Evolutionary conservation across 2,113 vertebrate species (phyloP).

Genomic region (Centropus unirufus): DNA sequence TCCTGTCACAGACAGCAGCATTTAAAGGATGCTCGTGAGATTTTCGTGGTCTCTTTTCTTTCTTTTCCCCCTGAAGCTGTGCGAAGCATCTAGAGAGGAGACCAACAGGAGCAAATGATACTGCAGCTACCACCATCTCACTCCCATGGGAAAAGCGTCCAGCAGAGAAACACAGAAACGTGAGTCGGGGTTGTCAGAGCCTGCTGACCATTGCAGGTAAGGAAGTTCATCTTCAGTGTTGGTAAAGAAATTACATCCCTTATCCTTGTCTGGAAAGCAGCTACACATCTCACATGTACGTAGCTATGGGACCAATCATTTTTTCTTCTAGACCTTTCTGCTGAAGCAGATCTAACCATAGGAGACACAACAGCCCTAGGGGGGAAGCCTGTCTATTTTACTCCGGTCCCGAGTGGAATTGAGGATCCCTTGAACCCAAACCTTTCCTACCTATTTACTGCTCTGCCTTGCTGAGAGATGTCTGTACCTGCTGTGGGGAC

Average conservation of each 20-base stretch:
- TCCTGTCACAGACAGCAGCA: neutral
- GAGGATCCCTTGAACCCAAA: neutral
- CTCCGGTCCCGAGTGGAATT: neutral
- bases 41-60: neutral
- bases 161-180: neutral
- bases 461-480: neutral
- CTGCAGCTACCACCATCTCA: neutral
- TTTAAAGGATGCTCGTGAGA: neutral
- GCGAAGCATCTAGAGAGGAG: neutral
- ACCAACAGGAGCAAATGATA: accelerated
- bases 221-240: neutral
- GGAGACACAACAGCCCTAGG: neutral
- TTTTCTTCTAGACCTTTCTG: neutral
- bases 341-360: neutral
- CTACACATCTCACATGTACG: neutral
- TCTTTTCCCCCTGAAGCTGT: neutral
- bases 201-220: neutral
- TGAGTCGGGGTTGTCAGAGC: neutral
- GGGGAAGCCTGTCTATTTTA: neutral
- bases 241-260: neutral
- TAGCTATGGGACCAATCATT: neutral
- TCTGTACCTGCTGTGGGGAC: neutral
- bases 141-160: neutral
- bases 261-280: neutral
- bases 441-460: neutral